Evolutionary conservation across 2,113 vertebrate genomes (phyloP).

Genomic region (Pontoporia blainvillei): DNA sequence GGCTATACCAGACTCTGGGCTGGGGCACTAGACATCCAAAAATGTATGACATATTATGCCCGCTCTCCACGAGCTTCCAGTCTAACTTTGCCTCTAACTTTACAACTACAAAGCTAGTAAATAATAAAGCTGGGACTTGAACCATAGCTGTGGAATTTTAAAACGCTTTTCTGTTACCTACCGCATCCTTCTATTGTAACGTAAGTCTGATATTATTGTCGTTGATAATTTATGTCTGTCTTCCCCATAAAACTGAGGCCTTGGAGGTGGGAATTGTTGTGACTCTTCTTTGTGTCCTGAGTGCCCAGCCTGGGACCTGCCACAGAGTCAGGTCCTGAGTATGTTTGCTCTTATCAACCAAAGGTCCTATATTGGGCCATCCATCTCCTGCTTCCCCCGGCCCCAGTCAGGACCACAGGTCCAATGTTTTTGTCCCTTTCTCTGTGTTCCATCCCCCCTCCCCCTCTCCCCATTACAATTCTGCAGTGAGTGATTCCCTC

Average conservation of each 20-base stretch:
- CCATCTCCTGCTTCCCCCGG: neutral
- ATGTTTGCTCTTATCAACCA: neutral
- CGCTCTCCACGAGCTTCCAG: neutral
- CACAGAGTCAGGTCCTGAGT: neutral
- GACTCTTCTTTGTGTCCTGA: neutral
- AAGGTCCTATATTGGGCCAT: neutral
- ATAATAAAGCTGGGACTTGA: neutral
- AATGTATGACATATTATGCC: neutral
- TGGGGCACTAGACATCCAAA: neutral
- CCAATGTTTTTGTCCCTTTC: conserved; percentile 3
- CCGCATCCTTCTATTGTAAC: neutral
- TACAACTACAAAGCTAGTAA: neutral
- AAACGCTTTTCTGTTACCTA: neutral
- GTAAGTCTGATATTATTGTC: neutral
- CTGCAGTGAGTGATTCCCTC: conserved; percentile 86
- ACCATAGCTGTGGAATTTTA: neutral
- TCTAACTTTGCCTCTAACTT: neutral
- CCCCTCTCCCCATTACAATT: conserved; percentile 80
- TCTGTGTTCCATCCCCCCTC: conserved; percentile 69
- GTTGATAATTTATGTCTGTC: neutral
- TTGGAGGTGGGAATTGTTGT: neutral
- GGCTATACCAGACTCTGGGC: neutral
- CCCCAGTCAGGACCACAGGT: neutral
- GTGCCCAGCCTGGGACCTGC: neutral
- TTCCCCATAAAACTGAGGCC: neutral